These are phyloP conservation scores for Rhinatrema bivittatum DNA, from an alignment of 2,797 vertebrate genomes.

Conservation along the genomic window DNA sequence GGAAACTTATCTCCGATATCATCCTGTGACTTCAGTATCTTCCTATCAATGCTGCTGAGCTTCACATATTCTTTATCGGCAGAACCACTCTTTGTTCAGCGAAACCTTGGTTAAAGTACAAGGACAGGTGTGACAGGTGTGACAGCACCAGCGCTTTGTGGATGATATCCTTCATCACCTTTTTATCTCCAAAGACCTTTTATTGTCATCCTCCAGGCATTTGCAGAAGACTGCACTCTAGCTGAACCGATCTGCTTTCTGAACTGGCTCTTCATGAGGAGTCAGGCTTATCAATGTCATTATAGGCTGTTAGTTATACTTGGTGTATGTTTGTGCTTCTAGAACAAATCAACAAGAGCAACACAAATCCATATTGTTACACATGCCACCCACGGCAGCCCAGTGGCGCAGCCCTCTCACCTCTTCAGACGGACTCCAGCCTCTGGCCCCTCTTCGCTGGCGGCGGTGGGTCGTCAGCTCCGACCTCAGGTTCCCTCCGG, in stretches of 20 bases:
- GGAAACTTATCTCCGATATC: constrained; percentile 8
- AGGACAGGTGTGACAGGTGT: constrained; percentile 10
- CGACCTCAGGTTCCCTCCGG: too few relatives aligned
- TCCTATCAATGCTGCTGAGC: constrained; percentile 27
- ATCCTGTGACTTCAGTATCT: too few relatives aligned
- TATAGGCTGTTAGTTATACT: too few relatives aligned
- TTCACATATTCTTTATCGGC: constrained; percentile 33
- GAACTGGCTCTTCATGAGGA: constrained; percentile 12
- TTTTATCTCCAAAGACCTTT: constrained; percentile 13
- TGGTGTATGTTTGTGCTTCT: constrained; percentile 22
- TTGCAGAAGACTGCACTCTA: constrained; percentile 8
- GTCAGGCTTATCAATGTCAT: constrained; percentile 19
- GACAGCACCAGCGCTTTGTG: constrained; percentile 12
- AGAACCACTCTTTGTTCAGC: rapidly evolving
- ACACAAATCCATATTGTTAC: too few relatives aligned
- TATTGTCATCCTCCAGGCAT: constrained; percentile 19
- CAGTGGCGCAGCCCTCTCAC: too few relatives aligned
- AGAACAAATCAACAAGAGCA: constrained; percentile 23
- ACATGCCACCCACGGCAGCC: too few relatives aligned
- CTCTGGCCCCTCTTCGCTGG: too few relatives aligned
- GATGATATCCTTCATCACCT: constrained; percentile 7
- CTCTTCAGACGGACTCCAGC: too few relatives aligned
- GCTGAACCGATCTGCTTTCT: constrained; percentile 13
- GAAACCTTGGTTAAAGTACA: constrained; percentile 6
- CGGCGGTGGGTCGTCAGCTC: too few relatives aligned